These are phyloP conservation scores for Propithecus coquereli DNA, from an alignment of 2,113 vertebrate species.

Conservation along the genomic window DNA sequence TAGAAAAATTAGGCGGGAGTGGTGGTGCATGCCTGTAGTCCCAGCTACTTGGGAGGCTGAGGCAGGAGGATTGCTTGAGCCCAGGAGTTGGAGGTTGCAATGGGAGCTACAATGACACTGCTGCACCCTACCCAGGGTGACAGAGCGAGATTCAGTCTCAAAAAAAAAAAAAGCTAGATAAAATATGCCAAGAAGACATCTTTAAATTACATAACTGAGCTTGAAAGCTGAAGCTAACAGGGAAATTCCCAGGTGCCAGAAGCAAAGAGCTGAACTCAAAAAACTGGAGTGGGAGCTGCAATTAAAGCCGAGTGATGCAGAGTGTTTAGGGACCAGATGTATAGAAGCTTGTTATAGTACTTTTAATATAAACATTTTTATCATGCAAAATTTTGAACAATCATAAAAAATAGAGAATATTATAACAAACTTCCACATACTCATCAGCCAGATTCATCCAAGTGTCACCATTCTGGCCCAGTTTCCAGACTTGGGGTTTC, in stretches of 20 bases:
- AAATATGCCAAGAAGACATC: slow-evolving; percentile 4
- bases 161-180: background rate
- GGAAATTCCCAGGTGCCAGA: slow-evolving; percentile 37
- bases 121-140: no score
- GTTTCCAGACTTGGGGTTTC: background rate
- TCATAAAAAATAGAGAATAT: background rate
- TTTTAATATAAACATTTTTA: background rate
- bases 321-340: background rate
- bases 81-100: no score
- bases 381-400: background rate
- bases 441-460: background rate
- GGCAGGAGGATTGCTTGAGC: no score
- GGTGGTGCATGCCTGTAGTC: no score
- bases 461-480: background rate
- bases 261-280: background rate
- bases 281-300: background rate
- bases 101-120: no score
- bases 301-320: background rate
- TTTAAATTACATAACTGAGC: slow-evolving; percentile 12
- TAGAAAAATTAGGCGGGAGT: no score
- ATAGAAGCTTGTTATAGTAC: background rate
- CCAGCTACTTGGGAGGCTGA: no score
- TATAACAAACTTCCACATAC: background rate
- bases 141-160: no score
- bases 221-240: slow-evolving; percentile 14